Percentiles rank a stretch among this genome's conserved stretches.
Evolutionary conservation across 1,140 invertebrate genomes (phyloP).

Genomic region (Saxidomus purpurata): DNA sequence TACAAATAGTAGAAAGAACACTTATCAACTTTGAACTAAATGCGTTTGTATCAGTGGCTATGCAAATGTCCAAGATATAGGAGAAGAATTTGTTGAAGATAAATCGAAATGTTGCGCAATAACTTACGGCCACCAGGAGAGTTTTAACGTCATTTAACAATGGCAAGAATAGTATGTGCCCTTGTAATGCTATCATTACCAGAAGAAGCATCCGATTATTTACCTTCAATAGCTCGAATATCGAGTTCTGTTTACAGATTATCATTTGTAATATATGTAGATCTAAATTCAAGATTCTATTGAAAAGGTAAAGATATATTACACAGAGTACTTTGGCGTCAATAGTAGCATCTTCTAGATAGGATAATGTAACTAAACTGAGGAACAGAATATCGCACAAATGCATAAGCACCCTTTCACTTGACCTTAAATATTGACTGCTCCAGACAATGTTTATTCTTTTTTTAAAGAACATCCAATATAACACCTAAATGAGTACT

Average conservation of each 20-base stretch:
- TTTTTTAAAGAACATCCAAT: too few relatives aligned
- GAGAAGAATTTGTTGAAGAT: not conserved
- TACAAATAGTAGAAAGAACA: not conserved
- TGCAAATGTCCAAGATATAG: not conserved
- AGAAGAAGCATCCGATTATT: too few relatives aligned
- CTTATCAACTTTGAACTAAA: not conserved
- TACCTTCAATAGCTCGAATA: too few relatives aligned
- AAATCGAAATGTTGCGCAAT: not conserved
- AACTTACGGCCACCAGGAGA: not conserved
- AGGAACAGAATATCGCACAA: not conserved
- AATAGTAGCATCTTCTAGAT: not conserved
- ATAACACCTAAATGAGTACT: too few relatives aligned
- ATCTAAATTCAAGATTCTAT: not conserved
- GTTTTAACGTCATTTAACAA: too few relatives aligned
- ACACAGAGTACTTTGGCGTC: not conserved
- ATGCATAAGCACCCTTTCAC: not conserved
- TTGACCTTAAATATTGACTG: not conserved
- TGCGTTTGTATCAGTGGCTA: not conserved
- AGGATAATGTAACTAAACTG: not conserved
- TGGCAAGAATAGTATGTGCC: too few relatives aligned
- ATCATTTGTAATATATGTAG: not conserved
- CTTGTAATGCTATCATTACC: too few relatives aligned
- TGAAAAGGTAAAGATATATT: not conserved
- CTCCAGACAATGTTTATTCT: not conserved
- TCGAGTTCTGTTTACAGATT: too few relatives aligned